Evolutionary conservation across 2,113 vertebrate species (phyloP).

Genomic region (Cichladusa arquata): DNA sequence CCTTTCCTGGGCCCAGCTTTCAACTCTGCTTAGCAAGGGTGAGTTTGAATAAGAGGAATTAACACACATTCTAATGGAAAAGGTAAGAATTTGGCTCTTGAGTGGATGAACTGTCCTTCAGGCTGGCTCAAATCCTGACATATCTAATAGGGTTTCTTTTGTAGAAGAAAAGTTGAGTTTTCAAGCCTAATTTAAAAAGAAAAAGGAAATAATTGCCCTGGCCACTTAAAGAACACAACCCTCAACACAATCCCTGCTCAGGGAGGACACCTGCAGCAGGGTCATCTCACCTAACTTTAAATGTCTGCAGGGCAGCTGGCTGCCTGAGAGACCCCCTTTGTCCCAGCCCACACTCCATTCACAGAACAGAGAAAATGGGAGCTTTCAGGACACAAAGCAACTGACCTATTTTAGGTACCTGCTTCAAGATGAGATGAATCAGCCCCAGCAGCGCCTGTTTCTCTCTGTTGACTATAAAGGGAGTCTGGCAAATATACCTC

Average conservation of each 20-base stretch:
- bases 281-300: background rate
- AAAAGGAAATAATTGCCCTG: background rate
- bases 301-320: background rate
- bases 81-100: background rate
- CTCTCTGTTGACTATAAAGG: background rate
- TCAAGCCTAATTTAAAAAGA: background rate
- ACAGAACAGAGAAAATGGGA: background rate
- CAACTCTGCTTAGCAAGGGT: background rate
- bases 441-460: background rate
- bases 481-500: background rate
- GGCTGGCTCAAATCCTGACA: background rate
- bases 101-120: background rate
- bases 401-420: slow-evolving; percentile 39
- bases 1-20: background rate
- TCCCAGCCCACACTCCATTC: background rate
- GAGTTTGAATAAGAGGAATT: no score
- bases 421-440: slow-evolving; percentile 5
- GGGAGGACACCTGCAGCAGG: background rate
- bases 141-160: background rate
- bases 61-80: background rate
- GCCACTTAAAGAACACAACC: background rate
- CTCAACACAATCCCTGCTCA: background rate
- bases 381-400: background rate
- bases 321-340: background rate
- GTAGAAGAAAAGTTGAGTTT: background rate